Evolutionary conservation across 2,888 invertebrate genomes (phyloP).

Genomic region (Lissocephala sabroskyi): DNA sequence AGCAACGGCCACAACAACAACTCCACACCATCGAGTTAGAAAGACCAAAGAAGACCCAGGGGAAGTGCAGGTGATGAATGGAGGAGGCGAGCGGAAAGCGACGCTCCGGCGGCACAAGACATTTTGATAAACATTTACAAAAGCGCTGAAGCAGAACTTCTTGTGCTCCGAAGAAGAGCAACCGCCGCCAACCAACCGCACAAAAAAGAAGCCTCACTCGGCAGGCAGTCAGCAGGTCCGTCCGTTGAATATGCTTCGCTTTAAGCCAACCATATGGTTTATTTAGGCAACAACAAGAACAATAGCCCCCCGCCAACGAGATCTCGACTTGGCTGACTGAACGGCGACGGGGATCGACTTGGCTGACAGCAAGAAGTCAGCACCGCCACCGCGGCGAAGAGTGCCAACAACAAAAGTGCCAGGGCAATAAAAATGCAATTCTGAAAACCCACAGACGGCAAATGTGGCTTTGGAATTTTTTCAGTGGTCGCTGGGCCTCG

Average conservation of each 20-base stretch:
- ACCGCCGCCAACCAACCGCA: slow-evolving; percentile 14
- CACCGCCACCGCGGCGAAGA: too few species aligned
- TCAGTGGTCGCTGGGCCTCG: too few species aligned
- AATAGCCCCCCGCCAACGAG: too few species aligned
- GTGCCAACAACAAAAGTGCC: slow-evolving; percentile 58
- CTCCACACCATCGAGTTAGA: slow-evolving; percentile 4
- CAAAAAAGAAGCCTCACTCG: slow-evolving; percentile 5
- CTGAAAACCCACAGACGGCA: slow-evolving; percentile 41
- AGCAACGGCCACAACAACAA: slow-evolving; percentile 26
- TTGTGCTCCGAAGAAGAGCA: slow-evolving; percentile 19
- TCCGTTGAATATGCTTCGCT: slow-evolving; percentile 56
- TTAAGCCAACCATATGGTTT: slow-evolving; percentile 62
- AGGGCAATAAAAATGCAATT: slow-evolving; percentile 63
- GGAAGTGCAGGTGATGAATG: slow-evolving; percentile 13
- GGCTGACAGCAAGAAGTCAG: slow-evolving; percentile 20
- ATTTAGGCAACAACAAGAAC: slow-evolving; percentile 51
- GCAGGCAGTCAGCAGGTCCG: slow-evolving; percentile 23
- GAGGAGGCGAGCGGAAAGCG: too few species aligned
- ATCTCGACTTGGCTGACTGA: slow-evolving; percentile 19
- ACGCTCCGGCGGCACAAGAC: slow-evolving; percentile 62
- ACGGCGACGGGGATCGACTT: slow-evolving; percentile 2
- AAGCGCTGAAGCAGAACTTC: slow-evolving; percentile 59
- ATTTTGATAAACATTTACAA: slow-evolving; percentile 63
- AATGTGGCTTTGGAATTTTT: too few species aligned
- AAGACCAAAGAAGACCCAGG: not conserved